Conservation (phyloP, 92 coral and sea anemone species). For the Actinernus sp. region DNA sequence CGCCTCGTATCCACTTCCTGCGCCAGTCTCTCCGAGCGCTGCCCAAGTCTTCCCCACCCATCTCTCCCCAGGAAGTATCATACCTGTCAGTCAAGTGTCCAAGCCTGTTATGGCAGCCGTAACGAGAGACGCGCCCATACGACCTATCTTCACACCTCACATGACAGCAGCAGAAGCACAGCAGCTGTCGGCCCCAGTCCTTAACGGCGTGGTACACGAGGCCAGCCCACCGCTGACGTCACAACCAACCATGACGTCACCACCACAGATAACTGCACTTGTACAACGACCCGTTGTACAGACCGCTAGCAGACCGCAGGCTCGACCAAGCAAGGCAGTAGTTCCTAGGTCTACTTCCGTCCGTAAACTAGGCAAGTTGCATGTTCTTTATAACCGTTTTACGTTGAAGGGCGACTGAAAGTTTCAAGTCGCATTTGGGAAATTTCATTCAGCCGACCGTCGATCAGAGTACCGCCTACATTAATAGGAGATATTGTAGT, state of each 20-base stretch:
- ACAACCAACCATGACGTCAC: conserved; percentile 33
- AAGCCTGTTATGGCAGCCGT: conserved; percentile 23
- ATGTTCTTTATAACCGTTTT: too few relatives aligned
- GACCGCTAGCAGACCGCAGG: conserved; percentile 26
- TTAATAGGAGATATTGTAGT: too few relatives aligned
- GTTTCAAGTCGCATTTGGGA: too few relatives aligned
- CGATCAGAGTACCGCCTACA: too few relatives aligned
- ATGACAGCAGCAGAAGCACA: conserved; percentile 40
- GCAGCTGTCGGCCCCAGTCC: conserved; percentile 30
- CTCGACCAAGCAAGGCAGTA: conserved; percentile 17
- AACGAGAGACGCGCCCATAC: conserved; percentile 7
- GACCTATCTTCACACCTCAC: conserved; percentile 39
- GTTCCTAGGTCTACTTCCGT: conserved; percentile 8
- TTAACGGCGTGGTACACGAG: neutral
- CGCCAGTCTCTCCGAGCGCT: conserved; percentile 7
- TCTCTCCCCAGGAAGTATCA: neutral
- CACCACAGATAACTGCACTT: conserved; percentile 37
- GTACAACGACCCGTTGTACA: conserved; percentile 22
- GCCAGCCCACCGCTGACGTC: conserved; percentile 5
- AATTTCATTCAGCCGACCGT: too few relatives aligned
- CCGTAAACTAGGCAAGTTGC: conserved; percentile 16
- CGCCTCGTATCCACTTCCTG: too few relatives aligned
- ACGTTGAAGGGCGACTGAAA: too few relatives aligned
- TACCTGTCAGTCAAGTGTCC: neutral
- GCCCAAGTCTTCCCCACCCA: neutral